Evolutionary conservation across 2,797 vertebrate genomes (phyloP), one percentile per base, ranked within the genome.

Genomic region (Limosa lapponica): DNA sequence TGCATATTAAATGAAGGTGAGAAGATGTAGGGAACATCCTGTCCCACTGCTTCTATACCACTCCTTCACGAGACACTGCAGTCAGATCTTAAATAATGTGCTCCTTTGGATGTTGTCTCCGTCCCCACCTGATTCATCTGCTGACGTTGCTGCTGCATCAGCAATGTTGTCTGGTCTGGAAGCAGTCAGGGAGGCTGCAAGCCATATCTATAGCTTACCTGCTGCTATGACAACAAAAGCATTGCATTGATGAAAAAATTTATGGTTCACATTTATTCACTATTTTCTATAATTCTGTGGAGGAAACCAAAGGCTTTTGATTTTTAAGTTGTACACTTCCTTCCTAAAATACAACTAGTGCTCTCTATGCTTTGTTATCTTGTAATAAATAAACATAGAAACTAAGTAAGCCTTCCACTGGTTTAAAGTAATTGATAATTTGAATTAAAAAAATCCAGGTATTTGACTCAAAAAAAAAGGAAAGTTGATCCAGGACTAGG

Each of bases 141-240:
- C 19, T 62, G 36, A n/a, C 77, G 54, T 18, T 87, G 84, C 65
- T 95, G 90, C 61, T 87, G 87, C 48, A 49, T 67, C 30, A 66
- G 61, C 11, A 49, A 27, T 32, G 48, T 78, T 62, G 41, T 71
- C 55, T 90, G 91, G 36, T 94, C 82, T 30, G 91, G 87, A 96
- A 96, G 70, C 20, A 87, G 64, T 39, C 94, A 91, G n/a, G 85
- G 58, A 71, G 82, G 51, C 62, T 75, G 55, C 52, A 94, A 59
- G 69, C 57, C 80, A 65, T 49, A 27, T 27, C 77, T 65, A 57
- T 84, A 65, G 20, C 37, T 94, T 64, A 80, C 23, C 67, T 91
- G 87, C 32, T 82, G 89, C 94, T 96, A 62, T 66, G 32, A 81
- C 87, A 89, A 92, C n/a, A 95, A 58, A 75, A 65, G 69, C 36